These are phyloP conservation scores for Penaeus vannamei DNA, from an alignment of 1,140 invertebrate species.

Conservation along the genomic window DNA sequence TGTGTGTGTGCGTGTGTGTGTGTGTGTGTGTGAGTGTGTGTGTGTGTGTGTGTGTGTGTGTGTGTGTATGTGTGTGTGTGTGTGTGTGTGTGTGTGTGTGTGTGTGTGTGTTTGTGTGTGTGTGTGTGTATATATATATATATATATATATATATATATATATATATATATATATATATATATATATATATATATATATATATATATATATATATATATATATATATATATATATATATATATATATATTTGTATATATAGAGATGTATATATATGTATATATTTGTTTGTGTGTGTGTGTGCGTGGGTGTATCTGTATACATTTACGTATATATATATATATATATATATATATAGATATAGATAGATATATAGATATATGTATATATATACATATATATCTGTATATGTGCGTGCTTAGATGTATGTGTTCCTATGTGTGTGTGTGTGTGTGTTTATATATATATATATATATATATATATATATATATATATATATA, in stretches of 20 bases:
- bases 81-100: not conserved
- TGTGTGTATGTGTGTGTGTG: not conserved
- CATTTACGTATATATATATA: not conserved
- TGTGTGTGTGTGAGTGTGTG: not conserved
- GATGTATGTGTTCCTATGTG: not conserved
- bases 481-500: not conserved
- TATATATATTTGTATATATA: not conserved
- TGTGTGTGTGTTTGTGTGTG: not conserved
- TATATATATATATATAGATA: not conserved
- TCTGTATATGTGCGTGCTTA: not conserved
- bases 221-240: not conserved
- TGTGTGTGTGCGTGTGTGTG: not conserved
- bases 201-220: not conserved
- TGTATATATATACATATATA: conserved; percentile 3
- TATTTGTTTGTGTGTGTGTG: not conserved
- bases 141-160: conserved; percentile 1
- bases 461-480: not conserved
- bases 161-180: conserved; percentile 1
- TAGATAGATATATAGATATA: not conserved
- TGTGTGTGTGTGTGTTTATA: not conserved
- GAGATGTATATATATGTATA: not conserved
- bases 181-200: conserved; percentile 16
- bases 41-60: not conserved
- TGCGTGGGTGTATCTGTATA: not conserved
- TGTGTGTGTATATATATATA: not conserved